Conservation (phyloP, 2,113 vertebrate species). For the Porphyrio hochstetteri region DNA sequence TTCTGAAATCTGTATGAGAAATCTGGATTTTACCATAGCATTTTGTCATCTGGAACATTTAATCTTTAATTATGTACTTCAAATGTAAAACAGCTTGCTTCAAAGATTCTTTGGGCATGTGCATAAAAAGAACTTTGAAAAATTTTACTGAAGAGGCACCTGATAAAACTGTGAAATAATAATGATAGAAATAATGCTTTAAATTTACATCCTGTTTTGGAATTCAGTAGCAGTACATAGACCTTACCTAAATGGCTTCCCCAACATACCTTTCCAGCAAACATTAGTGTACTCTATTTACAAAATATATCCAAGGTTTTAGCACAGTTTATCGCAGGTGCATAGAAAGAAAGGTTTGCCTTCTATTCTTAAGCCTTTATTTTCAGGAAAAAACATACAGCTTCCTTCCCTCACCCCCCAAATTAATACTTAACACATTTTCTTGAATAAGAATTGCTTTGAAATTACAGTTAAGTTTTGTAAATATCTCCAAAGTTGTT, state of each 20-base stretch:
- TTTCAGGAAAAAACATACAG: not conserved
- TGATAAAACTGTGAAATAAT: not conserved
- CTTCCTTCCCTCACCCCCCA: fast-evolving
- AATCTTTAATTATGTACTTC: conserved; percentile 13
- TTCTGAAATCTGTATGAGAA: conserved; percentile 1
- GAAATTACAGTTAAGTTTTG: not conserved
- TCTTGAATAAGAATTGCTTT: not conserved
- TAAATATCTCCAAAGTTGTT: not conserved
- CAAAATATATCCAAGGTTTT: not conserved
- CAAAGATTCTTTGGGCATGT: not conserved
- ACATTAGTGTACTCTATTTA: not conserved
- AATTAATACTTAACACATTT: not conserved
- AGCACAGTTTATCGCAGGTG: not conserved
- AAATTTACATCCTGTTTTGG: not conserved
- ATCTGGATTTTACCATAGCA: not conserved
- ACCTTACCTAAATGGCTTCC: not conserved
- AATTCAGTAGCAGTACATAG: not conserved
- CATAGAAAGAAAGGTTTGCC: not conserved
- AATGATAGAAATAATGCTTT: not conserved
- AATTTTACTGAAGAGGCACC: not conserved
- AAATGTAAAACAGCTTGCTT: not conserved
- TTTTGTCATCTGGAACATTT: conserved; percentile 15
- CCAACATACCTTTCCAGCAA: not conserved
- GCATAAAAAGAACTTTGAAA: not conserved
- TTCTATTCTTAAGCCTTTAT: not conserved